Evolutionary conservation across 1,140 invertebrate genomes (phyloP).

Genomic region (Frieseomelitta varia): DNA sequence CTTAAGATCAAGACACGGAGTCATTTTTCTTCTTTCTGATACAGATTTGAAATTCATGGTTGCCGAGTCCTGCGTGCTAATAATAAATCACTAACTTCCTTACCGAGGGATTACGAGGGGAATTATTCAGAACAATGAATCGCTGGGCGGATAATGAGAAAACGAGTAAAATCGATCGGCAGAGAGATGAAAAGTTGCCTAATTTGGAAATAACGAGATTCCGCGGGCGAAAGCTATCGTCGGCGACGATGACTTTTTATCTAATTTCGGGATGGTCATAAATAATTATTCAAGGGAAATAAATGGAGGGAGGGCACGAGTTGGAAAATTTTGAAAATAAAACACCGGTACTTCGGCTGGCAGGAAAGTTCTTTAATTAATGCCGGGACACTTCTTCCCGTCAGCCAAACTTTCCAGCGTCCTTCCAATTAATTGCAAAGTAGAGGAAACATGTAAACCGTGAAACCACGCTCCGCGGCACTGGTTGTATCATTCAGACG

Average conservation of each 20-base stretch:
- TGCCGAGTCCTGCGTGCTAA: rapidly evolving
- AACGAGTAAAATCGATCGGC: not conserved
- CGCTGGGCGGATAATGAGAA: not conserved
- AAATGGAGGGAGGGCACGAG: not conserved
- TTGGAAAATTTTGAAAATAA: not conserved
- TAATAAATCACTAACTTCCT: not conserved
- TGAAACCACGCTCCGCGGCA: not conserved
- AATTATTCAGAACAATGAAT: not conserved
- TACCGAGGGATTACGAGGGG: not conserved
- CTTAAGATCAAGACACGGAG: too few relatives aligned
- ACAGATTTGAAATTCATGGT: not conserved
- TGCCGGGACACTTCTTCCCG: constrained; percentile 16
- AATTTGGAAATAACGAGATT: not conserved
- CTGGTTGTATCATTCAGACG: not conserved
- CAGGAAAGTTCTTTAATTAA: constrained; percentile 34
- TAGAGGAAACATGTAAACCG: constrained; percentile 1
- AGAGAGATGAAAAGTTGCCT: not conserved
- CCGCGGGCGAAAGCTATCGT: too few relatives aligned
- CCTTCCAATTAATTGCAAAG: not conserved
- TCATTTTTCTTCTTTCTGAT: rapidly evolving
- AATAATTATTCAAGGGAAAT: constrained; percentile 9
- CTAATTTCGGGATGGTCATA: not conserved
- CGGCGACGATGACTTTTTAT: too few relatives aligned
- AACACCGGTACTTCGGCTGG: not conserved
- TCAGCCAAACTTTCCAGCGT: not conserved